Evolutionary conservation across 2,113 vertebrate species (phyloP).

Genomic region (Melanocharis versteri): DNA sequence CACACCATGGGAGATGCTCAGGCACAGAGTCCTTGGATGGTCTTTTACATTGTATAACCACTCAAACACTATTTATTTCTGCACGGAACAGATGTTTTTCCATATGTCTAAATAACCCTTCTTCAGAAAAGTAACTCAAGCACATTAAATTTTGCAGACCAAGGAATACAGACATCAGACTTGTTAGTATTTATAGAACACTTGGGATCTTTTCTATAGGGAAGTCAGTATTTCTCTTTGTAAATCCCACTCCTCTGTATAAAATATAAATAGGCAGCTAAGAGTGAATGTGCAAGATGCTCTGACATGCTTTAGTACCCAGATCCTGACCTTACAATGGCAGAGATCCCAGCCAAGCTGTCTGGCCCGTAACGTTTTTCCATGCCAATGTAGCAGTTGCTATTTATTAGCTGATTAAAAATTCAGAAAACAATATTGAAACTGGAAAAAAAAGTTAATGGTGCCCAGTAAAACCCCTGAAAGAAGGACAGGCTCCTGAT

Average conservation of each 20-base stretch:
- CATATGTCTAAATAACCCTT: constrained; percentile 36
- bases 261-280: background rate
- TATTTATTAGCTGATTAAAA: background rate
- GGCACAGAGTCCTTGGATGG: background rate
- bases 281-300: background rate
- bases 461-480: background rate
- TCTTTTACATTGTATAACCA: background rate
- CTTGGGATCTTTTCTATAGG: background rate
- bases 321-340: background rate
- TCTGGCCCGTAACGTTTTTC: background rate
- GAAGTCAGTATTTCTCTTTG: background rate
- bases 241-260: background rate
- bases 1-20: background rate
- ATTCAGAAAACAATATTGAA: background rate
- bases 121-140: constrained; percentile 21
- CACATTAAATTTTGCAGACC: constrained; percentile 1
- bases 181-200: background rate
- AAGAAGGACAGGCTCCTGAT: background rate
- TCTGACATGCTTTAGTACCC: background rate
- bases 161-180: background rate
- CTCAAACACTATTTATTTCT: constrained; percentile 5
- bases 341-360: background rate
- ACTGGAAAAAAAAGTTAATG: background rate
- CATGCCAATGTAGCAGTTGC: background rate
- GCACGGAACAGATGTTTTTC: constrained; percentile 48